Base-by-base conservation (phyloP, 2,797 vertebrate genomes). In the Poliocrania exsul region DNA sequence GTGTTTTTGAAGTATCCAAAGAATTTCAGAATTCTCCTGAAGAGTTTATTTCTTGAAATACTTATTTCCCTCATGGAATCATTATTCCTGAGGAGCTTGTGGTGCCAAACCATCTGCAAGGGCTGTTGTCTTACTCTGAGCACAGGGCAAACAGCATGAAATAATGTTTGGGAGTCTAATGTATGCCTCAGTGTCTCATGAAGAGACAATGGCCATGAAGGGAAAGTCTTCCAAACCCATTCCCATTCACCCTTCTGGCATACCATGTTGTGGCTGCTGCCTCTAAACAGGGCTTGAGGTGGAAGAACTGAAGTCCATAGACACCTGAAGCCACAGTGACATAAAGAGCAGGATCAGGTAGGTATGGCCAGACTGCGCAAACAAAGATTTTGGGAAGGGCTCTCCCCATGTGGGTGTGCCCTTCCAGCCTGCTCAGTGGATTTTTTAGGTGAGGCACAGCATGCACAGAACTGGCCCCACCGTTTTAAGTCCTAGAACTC, bases 1-100 rank as follows among this genome's bases (percentile, higher is more conserved):
- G 28, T 38, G 70, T 40, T 50, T 69, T 80, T 92, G 88, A 94
- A 92, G 69, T 86, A 88, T 86, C 88, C 65, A 47, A 56, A 92
- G 91, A 58, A 92, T 84, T 74, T 79, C 79, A 60, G 69, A 81
- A 73, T 58, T 88, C 51, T 81, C 62, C 44, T 60, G 33, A 71
- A 78, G 58, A 37, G 25, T 62, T 71, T 85, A n/a, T 64, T 50
- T 72, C 58, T 79, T 78, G 85, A 82, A 86, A 92, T 61, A 53
- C 24, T 6, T 35, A 19, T 62, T 84, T 83, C 42, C 40, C 67
- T 67, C 11, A 11, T 65, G 81, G 84, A 67, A 73, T 50, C 25
- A 7, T 64, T 42, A 42, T 57, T 77, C 54, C 47, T 28, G 37
- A 53, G 65, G 42, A 71, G 49, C 17, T 29, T 53, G 28, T 31